phyloP scores from a whole-genome alignment of 2,113 vertebrate species.

The Callorhinus ursinus region DNA sequence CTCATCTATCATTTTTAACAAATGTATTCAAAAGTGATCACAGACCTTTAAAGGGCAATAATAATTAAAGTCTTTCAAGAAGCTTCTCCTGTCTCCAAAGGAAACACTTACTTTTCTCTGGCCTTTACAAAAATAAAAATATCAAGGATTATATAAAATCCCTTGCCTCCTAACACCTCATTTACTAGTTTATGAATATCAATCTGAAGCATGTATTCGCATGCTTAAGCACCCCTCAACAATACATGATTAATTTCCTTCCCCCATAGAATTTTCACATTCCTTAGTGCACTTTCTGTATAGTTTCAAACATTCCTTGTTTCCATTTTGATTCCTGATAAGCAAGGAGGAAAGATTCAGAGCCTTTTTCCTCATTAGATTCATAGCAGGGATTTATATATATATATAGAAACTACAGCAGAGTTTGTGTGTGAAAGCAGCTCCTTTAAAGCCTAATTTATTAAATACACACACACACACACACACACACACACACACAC shows the following conservation, averaged over 20 bases:
- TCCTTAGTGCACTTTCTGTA: neutral
- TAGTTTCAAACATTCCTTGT: conserved; percentile 8
- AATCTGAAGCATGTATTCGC: neutral
- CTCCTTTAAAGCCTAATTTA: conserved; percentile 76
- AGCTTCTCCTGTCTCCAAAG: conserved; percentile 49
- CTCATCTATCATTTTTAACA: neutral
- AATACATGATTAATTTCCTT: neutral
- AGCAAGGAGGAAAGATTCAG: conserved; percentile 38
- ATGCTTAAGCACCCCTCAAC: neutral
- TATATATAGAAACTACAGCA: conserved; percentile 7
- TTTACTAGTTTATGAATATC: neutral
- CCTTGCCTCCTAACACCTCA: neutral
- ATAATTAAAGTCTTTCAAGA: conserved; percentile 75
- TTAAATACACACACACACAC: conserved; percentile 13
- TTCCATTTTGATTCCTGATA: neutral
- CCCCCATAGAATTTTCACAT: neutral
- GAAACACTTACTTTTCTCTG: conserved; percentile 48
- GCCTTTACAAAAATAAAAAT: conserved; percentile 60
- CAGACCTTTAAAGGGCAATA: neutral
- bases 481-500: neutral
- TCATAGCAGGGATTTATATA: neutral
- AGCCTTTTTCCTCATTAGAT: conserved; percentile 57
- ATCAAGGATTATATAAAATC: neutral
- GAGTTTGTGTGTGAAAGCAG: conserved; percentile 74
- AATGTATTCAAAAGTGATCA: conserved; percentile 45